A percentile compares a stretch with the other conserved stretches of the same genome.
These are phyloP conservation scores for Tachuris rubrigastra DNA, from an alignment of 2,113 vertebrate genomes.

Conservation along the genomic window DNA sequence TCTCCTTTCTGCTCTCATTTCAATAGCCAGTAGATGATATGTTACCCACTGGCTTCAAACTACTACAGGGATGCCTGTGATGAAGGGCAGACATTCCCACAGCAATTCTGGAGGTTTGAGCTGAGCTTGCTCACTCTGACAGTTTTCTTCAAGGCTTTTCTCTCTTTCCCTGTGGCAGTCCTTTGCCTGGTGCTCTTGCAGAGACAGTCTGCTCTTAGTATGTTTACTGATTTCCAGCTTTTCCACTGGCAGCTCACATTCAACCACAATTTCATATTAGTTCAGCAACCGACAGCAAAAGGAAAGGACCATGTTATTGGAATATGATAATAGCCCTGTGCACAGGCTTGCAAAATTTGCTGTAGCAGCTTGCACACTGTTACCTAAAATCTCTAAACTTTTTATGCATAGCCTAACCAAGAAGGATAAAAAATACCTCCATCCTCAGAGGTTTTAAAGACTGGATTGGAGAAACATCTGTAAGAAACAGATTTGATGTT, in stretches of 20 bases:
- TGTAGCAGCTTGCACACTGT: not conserved
- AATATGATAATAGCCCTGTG: not conserved
- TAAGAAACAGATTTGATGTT: not conserved
- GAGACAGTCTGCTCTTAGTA: not conserved
- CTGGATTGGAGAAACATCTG: not conserved
- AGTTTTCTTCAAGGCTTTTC: not conserved
- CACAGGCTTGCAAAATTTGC: not conserved
- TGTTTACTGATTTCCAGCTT: slow-evolving; percentile 24
- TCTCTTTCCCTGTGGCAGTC: not conserved
- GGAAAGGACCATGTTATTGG: not conserved
- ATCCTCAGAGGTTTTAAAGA: not conserved
- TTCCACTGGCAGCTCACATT: not conserved
- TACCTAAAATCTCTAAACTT: not conserved
- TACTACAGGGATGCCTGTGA: not conserved
- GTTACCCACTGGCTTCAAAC: not conserved
- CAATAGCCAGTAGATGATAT: not conserved
- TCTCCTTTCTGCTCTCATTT: not conserved
- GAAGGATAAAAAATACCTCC: not conserved
- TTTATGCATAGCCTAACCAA: not conserved
- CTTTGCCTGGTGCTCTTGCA: not conserved
- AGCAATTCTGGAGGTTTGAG: not conserved
- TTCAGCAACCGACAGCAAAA: slow-evolving; percentile 3
- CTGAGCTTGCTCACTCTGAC: not conserved
- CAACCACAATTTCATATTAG: slow-evolving; percentile 38
- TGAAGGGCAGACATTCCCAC: not conserved